phyloP scores from a whole-genome alignment of 2,113 vertebrate genomes.

The Ciconia boyciana region DNA sequence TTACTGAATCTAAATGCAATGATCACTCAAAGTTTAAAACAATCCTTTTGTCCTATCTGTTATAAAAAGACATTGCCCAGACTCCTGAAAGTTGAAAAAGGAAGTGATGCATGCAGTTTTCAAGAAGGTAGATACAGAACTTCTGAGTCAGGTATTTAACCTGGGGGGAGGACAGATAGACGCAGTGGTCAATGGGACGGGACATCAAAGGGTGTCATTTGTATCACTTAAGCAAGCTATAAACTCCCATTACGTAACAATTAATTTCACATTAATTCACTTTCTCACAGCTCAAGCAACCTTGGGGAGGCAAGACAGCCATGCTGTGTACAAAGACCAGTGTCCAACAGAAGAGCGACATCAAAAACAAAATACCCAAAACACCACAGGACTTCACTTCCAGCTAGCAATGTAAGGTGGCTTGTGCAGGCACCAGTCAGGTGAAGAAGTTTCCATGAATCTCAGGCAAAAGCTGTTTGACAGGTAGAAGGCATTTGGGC shows the following conservation, averaged over 20 bases:
- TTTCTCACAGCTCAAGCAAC: not conserved
- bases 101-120: rapidly evolving
- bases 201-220: not conserved
- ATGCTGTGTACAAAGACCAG: not conserved
- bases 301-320: not conserved
- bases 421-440: not conserved
- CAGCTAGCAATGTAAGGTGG: not conserved
- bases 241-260: not conserved
- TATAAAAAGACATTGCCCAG: not conserved
- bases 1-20: not conserved
- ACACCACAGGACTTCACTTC: not conserved
- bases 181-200: not conserved
- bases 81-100: not conserved
- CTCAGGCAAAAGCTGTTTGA: not conserved
- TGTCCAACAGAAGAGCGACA: rapidly evolving
- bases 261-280: not conserved
- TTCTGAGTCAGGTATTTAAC: not conserved
- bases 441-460: not conserved
- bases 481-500: not conserved
- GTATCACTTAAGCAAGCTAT: not conserved
- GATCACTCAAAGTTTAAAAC: not conserved
- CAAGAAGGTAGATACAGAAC: not conserved
- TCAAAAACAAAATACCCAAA: not conserved
- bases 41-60: not conserved
- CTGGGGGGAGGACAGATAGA: not conserved